These are phyloP conservation scores for Octopus sinensis DNA, from an alignment of 1,140 invertebrate genomes.

Conservation along the genomic window DNA sequence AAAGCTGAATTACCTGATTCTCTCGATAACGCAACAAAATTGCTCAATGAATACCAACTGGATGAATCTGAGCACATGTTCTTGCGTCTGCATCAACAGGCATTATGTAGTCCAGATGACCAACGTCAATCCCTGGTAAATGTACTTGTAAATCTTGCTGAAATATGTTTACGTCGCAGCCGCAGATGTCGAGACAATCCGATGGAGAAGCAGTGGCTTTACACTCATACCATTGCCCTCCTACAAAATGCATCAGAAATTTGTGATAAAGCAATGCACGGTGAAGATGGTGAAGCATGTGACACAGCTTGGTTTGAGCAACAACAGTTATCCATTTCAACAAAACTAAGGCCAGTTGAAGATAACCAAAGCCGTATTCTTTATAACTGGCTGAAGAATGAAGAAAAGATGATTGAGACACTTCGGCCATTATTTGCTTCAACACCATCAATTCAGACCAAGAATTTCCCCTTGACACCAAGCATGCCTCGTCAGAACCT, in stretches of 20 bases:
- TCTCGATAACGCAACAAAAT: slow-evolving; percentile 34
- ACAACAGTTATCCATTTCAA: slow-evolving; percentile 33
- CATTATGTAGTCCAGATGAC: slow-evolving; percentile 44
- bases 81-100: slow-evolving; percentile 36
- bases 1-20: slow-evolving; percentile 27
- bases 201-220: slow-evolving; percentile 51
- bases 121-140: slow-evolving; percentile 36
- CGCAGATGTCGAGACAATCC: slow-evolving; percentile 48
- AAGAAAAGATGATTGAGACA: slow-evolving; percentile 45
- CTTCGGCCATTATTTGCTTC: slow-evolving; percentile 39
- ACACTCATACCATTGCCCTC: slow-evolving; percentile 45
- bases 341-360: slow-evolving; percentile 38
- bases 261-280: slow-evolving; percentile 23
- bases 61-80: slow-evolving; percentile 46
- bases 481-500: slow-evolving; percentile 32
- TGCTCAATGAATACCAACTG: slow-evolving; percentile 41
- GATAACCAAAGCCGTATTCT: slow-evolving; percentile 46
- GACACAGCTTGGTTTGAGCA: slow-evolving; percentile 45
- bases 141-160: slow-evolving; percentile 42
- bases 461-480: slow-evolving; percentile 32
- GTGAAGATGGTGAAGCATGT: slow-evolving; percentile 35
- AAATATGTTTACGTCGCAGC: slow-evolving; percentile 45
- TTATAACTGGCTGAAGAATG: slow-evolving; percentile 48
- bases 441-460: slow-evolving; percentile 28
- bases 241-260: slow-evolving; percentile 45